Conservation (phyloP, 2,113 vertebrate genomes). For the Meleagris gallopavo region DNA sequence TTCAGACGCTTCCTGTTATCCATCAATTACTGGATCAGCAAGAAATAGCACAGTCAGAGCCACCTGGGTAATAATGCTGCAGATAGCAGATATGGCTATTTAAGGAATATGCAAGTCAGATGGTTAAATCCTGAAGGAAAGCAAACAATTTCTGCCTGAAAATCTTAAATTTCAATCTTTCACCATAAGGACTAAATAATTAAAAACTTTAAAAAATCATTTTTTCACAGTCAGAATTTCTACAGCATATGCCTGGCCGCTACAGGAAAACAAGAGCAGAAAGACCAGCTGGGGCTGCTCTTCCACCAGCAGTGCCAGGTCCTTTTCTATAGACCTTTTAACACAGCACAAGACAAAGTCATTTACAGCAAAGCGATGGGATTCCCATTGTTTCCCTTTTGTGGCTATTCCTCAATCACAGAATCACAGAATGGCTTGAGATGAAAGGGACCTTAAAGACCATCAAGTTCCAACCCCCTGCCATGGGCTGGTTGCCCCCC, state of each 20-base stretch:
- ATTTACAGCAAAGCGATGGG: background rate
- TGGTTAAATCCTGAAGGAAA: slow-evolving; percentile 2
- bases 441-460: no score
- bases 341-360: accelerated
- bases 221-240: background rate
- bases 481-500: no score
- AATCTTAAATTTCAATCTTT: background rate
- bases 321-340: background rate
- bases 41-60: slow-evolving; percentile 27
- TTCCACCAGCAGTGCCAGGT: background rate
- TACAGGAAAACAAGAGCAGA: background rate
- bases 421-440: no score
- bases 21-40: slow-evolving; percentile 66
- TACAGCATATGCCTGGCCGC: background rate
- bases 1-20: slow-evolving; percentile 51
- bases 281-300: background rate
- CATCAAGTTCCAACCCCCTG: no score
- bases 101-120: background rate
- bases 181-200: background rate
- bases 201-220: accelerated
- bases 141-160: background rate
- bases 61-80: slow-evolving; percentile 1
- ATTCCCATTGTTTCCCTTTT: background rate
- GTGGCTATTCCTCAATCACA: background rate
- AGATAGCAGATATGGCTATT: slow-evolving; percentile 10